Conservation (phyloP, 2,888 invertebrate genomes). For the Athalia rosae region DNA sequence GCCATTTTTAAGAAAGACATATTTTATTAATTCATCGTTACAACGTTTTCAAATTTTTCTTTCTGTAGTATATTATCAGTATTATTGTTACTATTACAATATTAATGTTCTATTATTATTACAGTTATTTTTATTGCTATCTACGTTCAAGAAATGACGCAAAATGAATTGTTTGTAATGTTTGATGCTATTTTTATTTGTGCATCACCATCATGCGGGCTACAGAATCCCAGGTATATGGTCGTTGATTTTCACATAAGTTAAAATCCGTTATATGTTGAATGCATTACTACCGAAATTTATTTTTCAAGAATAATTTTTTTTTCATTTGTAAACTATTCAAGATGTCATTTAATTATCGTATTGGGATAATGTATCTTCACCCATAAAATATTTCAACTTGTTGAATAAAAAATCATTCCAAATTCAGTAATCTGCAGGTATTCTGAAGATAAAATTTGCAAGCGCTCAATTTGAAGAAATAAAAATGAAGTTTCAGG, state of each 20-base stretch:
- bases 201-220: constrained; percentile 22
- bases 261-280: background rate
- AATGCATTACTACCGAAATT: no score
- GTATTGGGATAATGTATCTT: constrained; percentile 9
- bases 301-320: no score
- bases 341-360: background rate
- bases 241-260: background rate
- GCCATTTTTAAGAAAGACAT: no score
- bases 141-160: background rate
- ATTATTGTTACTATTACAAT: background rate
- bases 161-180: background rate
- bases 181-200: constrained; percentile 1
- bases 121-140: background rate
- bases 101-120: background rate
- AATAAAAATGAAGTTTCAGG: no score
- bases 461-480: no score
- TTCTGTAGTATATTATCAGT: background rate
- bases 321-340: no score
- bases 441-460: no score
- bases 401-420: background rate
- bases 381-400: constrained; percentile 11
- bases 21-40: no score
- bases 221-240: constrained; percentile 17
- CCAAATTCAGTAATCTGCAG: no score
- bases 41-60: background rate